Conservation (phyloP, 2,888 invertebrate species). For the Celastrina argiolus region DNA sequence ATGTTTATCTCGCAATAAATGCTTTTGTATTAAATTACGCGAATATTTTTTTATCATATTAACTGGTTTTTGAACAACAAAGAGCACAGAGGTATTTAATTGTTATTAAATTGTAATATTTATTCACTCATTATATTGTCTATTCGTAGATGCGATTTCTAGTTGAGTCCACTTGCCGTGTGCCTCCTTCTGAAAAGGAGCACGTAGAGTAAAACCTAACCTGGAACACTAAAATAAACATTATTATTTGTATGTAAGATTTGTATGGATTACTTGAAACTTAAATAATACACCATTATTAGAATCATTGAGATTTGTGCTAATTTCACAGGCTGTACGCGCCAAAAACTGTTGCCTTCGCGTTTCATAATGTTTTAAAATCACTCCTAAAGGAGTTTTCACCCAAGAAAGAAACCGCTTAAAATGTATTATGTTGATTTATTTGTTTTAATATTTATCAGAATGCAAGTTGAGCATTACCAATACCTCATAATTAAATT, state of each 20-base stretch:
- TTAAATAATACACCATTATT: too few relatives aligned
- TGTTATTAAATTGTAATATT: neutral
- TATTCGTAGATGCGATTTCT: too few relatives aligned
- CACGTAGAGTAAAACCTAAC: too few relatives aligned
- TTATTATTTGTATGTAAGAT: too few relatives aligned
- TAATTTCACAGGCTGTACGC: too few relatives aligned
- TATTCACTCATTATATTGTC: neutral
- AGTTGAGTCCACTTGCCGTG: too few relatives aligned
- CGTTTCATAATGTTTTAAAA: neutral
- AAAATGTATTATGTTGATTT: neutral
- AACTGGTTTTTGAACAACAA: neutral
- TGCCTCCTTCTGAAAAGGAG: too few relatives aligned
- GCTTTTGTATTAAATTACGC: constrained; percentile 3
- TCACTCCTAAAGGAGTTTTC: neutral
- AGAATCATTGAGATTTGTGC: too few relatives aligned
- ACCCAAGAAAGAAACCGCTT: neutral
- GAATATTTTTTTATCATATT: neutral
- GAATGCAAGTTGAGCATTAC: neutral
- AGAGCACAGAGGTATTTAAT: neutral
- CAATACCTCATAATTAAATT: constrained; percentile 12
- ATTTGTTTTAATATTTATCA: neutral
- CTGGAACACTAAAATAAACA: too few relatives aligned
- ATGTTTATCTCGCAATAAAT: neutral
- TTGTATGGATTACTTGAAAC: too few relatives aligned
- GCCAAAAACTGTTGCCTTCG: neutral